Conservation (phyloP, 1,140 invertebrate genomes). For the Diploscapter pachys region DNA sequence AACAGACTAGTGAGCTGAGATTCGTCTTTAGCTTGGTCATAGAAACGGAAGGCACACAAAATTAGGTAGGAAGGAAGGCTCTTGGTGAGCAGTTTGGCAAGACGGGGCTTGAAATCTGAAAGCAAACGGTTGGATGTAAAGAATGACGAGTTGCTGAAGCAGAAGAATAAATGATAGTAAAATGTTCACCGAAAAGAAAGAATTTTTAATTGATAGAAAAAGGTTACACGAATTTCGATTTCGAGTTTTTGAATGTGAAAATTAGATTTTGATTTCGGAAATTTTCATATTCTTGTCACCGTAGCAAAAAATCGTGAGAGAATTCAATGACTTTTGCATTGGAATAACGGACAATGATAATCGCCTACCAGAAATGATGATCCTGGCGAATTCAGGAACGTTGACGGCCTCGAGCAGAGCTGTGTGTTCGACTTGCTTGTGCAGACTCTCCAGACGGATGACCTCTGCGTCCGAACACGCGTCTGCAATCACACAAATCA, state of each 20-base stretch:
- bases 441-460: slow-evolving; percentile 23
- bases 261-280: background rate
- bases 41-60: slow-evolving; percentile 43
- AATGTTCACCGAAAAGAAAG: background rate
- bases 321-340: background rate
- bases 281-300: background rate
- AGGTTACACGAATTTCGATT: too few relatives aligned
- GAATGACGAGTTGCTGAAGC: too few relatives aligned
- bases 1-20: slow-evolving; percentile 47
- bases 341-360: background rate
- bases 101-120: slow-evolving; percentile 47
- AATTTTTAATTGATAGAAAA: too few relatives aligned
- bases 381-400: slow-evolving; percentile 49
- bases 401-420: slow-evolving; percentile 47
- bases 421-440: slow-evolving; percentile 26
- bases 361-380: slow-evolving; percentile 43
- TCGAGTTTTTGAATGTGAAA: too few relatives aligned
- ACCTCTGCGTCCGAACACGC: too few relatives aligned
- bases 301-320: background rate
- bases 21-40: slow-evolving; percentile 41
- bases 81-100: slow-evolving; percentile 46
- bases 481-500: too few relatives aligned
- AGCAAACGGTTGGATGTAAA: background rate
- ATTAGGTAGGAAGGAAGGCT: slow-evolving; percentile 49
- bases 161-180: background rate